Evolutionary conservation across 2,797 vertebrate genomes (phyloP).

Genomic region (Lepus townsendii): DNA sequence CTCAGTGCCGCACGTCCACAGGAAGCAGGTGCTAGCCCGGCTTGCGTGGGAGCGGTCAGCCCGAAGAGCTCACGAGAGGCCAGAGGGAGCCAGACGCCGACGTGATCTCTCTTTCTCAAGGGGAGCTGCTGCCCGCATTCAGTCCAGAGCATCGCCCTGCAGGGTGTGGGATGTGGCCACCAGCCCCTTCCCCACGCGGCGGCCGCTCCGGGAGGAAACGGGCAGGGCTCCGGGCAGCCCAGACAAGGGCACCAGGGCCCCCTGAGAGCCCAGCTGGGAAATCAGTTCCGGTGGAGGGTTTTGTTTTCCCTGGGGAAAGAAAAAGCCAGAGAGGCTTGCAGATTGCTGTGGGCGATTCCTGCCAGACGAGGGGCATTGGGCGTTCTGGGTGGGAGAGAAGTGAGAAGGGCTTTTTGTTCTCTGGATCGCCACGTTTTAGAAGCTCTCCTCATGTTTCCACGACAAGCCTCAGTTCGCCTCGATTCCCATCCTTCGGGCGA

Average conservation of each 20-base stretch:
- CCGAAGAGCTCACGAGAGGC: neutral
- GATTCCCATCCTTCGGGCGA: neutral
- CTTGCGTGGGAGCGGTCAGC: neutral
- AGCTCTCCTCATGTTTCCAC: neutral
- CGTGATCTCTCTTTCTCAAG: neutral
- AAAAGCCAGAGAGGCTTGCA: neutral
- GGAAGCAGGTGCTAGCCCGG: slow-evolving; percentile 53
- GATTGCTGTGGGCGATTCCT: neutral
- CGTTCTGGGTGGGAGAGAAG: neutral
- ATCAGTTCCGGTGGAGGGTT: neutral
- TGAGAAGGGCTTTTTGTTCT: neutral
- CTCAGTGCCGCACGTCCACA: neutral
- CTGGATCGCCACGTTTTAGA: neutral
- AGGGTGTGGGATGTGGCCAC: neutral
- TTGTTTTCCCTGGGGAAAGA: neutral
- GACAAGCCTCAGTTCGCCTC: neutral
- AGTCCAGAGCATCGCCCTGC: neutral
- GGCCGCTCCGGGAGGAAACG: neutral
- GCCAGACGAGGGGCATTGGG: neutral
- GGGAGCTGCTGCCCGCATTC: neutral
- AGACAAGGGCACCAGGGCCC: neutral
- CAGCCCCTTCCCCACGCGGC: neutral
- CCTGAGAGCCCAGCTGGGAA: neutral
- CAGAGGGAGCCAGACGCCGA: neutral
- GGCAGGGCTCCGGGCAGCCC: neutral